A percentile compares a stretch with the other conserved stretches of the same genome.
phyloP scores from a whole-genome alignment of 1,140 invertebrate species.

The Neotoxoptera formosana region DNA sequence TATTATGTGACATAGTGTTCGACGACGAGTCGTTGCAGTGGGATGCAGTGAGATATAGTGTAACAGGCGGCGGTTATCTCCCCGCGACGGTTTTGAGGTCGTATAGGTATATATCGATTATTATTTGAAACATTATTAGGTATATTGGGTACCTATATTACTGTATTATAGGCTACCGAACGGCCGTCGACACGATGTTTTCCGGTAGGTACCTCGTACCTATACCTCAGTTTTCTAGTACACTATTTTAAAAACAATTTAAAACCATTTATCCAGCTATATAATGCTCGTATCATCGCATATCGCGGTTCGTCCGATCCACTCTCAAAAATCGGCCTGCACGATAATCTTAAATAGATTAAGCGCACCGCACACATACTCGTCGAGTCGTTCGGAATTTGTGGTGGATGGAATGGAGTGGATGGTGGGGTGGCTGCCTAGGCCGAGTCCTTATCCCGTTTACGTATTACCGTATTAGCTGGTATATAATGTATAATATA shows the following conservation, averaged over 20 bases:
- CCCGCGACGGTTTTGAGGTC: neutral
- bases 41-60: neutral
- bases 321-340: neutral
- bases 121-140: neutral
- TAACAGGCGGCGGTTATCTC: neutral
- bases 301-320: neutral
- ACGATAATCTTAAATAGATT: constrained; percentile 6
- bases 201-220: neutral
- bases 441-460: neutral
- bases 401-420: no score
- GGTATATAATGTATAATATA: neutral
- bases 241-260: neutral
- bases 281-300: neutral
- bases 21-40: neutral
- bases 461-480: neutral
- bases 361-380: neutral
- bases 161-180: neutral
- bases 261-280: neutral
- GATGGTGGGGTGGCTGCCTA: neutral
- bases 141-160: neutral
- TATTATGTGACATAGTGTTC: neutral
- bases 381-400: neutral
- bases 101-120: neutral
- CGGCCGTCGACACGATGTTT: neutral
- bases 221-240: neutral